These are phyloP conservation scores for Zaprionus lachaisei DNA, from an alignment of 1,140 invertebrate species.

Conservation along the genomic window DNA sequence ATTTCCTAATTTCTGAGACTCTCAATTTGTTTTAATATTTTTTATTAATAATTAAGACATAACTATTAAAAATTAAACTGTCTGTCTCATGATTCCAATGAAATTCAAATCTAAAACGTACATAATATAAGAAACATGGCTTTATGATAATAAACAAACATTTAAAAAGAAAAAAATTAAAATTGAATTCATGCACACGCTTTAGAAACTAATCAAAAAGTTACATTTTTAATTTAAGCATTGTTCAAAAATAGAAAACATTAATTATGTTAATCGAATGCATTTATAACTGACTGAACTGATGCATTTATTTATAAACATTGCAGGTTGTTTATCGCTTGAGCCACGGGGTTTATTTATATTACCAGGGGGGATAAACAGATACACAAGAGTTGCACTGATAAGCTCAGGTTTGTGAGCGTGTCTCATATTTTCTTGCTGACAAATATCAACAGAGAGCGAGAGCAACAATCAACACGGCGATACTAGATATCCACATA, in stretches of 20 bases:
- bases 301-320: slow-evolving; percentile 2
- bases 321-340: slow-evolving; percentile 10
- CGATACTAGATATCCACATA: slow-evolving; percentile 25
- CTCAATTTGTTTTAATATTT: too few species aligned
- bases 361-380: neutral
- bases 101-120: neutral
- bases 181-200: neutral
- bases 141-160: too few species aligned
- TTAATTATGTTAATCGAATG: slow-evolving; percentile 8
- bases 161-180: neutral
- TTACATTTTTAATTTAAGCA: slow-evolving; percentile 6
- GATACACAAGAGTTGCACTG: slow-evolving; percentile 10
- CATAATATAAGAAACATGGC: neutral
- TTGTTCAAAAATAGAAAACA: neutral
- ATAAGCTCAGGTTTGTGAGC: slow-evolving; percentile 18
- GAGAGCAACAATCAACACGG: slow-evolving; percentile 29
- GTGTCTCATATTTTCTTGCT: slow-evolving; percentile 8
- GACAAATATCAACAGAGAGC: slow-evolving; percentile 38
- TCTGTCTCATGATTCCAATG: neutral
- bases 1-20: neutral
- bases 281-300: neutral
- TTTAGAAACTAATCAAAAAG: neutral
- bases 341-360: neutral
- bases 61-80: neutral
- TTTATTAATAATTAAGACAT: neutral